Percentiles rank a stretch among this genome's conserved stretches.
Evolutionary conservation across 2,113 vertebrate species (phyloP).

Genomic region (Baryphthengus martii): DNA sequence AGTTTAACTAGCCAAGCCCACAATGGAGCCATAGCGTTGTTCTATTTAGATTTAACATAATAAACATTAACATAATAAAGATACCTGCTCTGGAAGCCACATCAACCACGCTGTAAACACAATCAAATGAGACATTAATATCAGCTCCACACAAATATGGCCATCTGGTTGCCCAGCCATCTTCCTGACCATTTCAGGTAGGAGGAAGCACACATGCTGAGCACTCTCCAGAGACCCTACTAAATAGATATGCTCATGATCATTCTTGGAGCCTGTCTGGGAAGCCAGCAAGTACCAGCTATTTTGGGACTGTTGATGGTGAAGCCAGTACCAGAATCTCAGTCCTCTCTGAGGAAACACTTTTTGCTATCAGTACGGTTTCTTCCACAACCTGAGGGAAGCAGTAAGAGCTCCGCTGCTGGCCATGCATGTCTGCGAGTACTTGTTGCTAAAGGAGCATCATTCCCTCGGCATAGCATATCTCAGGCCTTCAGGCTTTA

Average conservation of each 20-base stretch:
- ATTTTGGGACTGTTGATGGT: not conserved
- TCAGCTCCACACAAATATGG: not conserved
- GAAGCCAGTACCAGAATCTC: not conserved
- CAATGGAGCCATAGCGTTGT: not conserved
- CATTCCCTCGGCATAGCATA: not conserved
- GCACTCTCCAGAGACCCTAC: not conserved
- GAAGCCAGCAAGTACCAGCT: not conserved
- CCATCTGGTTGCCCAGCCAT: not conserved
- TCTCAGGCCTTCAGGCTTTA: not conserved
- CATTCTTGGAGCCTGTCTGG: not conserved
- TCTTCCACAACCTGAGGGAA: not conserved
- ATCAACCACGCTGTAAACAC: not conserved
- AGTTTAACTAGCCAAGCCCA: not conserved
- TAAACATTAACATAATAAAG: not conserved
- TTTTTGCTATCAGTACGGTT: not conserved
- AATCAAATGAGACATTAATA: not conserved
- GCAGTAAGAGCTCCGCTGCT: not conserved
- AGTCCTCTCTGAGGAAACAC: not conserved
- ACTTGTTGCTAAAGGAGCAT: not conserved
- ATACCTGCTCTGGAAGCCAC: not conserved
- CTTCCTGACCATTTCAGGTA: not conserved
- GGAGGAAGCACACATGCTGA: not conserved
- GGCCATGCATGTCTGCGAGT: not conserved
- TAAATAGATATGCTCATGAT: not conserved
- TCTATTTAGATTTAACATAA: not conserved